Conservation (phyloP, 2,113 vertebrate species). For the Sus scrofa region T2T-Sscrofa CM000828.6:46846501-46847000, state of each 20-base stretch:
- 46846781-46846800: background rate
- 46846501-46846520: too few relatives aligned
- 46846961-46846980: background rate
- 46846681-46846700: background rate
- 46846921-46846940: background rate
- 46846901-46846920: background rate
- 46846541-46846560: too few relatives aligned
- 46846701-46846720: background rate
- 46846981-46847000: constrained; percentile 2
- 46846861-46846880: background rate
- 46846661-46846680: background rate
- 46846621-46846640: background rate
- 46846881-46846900: background rate
- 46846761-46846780: background rate
- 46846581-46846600: background rate
- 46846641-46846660: background rate
- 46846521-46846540: too few relatives aligned
- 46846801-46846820: background rate
- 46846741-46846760: background rate
- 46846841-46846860: background rate
- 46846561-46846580: background rate
- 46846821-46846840: background rate
- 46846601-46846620: background rate
- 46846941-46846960: background rate
- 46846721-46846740: background rate